These are phyloP conservation scores for Beroe ovata DNA, from an alignment of 37 sponge, comb jelly and placozoan genomes.

Conservation along the genomic window DNA sequence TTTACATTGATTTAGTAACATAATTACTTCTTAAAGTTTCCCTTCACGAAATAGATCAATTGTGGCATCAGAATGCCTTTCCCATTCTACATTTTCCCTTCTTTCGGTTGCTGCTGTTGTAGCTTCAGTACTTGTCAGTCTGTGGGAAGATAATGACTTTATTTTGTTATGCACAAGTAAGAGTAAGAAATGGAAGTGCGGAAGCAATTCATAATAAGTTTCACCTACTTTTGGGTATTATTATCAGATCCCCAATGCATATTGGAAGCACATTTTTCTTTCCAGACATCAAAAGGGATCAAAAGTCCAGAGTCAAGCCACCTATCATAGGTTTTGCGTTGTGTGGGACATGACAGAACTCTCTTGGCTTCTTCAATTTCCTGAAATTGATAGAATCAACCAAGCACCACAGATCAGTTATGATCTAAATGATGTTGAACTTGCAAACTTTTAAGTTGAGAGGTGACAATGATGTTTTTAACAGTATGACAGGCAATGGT, in stretches of 20 bases:
- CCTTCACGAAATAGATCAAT: constrained; percentile 20
- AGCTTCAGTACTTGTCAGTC: no score
- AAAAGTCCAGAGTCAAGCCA: constrained; percentile 53
- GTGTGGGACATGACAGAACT: background rate
- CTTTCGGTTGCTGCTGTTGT: no score
- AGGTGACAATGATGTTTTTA: background rate
- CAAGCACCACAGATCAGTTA: no score
- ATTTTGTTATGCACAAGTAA: no score
- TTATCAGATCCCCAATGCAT: constrained; percentile 38
- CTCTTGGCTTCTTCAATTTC: constrained; percentile 47
- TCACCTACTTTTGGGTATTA: background rate
- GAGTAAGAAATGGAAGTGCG: no score
- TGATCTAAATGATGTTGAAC: no score
- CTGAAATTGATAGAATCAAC: no score
- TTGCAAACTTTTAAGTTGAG: no score
- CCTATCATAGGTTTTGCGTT: constrained; percentile 5
- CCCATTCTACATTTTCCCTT: no score
- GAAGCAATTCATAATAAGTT: no score
- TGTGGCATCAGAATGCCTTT: constrained; percentile 33
- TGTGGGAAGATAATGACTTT: no score
- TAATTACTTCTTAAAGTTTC: constrained; percentile 47
- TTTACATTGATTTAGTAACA: no score
- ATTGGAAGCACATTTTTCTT: constrained; percentile 8
- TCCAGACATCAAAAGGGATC: constrained; percentile 31
- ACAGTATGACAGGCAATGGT: background rate